Percentiles rank a stretch among this genome's conserved stretches.
These are phyloP conservation scores for Trachythela sp. DNA, from an alignment of 64 coral and sea anemone species.

Conservation along the genomic window DNA sequence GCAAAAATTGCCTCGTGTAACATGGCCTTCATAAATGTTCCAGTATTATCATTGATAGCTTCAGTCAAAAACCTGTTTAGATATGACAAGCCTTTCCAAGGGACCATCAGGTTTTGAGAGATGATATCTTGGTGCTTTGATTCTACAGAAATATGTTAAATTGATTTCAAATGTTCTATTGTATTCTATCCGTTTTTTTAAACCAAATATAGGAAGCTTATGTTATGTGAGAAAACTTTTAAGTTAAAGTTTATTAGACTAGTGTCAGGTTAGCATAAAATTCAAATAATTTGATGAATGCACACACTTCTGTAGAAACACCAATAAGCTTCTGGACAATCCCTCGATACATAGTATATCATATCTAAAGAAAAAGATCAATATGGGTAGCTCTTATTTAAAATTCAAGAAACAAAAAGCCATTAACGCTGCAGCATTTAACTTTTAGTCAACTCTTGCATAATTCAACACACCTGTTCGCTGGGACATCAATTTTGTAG, in stretches of 20 bases:
- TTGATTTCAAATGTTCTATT: not conserved
- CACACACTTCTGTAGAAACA: constrained; percentile 86
- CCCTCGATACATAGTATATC: constrained; percentile 92
- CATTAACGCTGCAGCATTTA: not conserved
- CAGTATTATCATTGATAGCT: too few species aligned
- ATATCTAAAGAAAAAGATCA: constrained; percentile 57
- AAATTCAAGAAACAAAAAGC: not conserved
- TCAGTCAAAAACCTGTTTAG: constrained; percentile 51
- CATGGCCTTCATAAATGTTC: too few species aligned
- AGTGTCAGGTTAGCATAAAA: too few species aligned
- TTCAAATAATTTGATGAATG: too few species aligned
- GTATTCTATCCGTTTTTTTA: not conserved
- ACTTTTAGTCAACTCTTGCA: not conserved
- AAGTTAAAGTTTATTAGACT: too few species aligned
- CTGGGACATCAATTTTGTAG: constrained; percentile 95
- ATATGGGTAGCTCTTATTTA: not conserved
- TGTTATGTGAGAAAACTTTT: too few species aligned
- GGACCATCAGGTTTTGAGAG: constrained; percentile 62
- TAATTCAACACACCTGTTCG: constrained; percentile 65
- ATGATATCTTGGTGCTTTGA: constrained; percentile 77
- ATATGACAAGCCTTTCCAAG: constrained; percentile 72
- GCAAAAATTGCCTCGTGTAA: too few species aligned
- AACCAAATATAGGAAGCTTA: too few species aligned
- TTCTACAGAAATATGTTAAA: constrained; percentile 38
- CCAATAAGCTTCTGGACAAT: constrained; percentile 79